These are phyloP conservation scores for Ceriagrion tenellum DNA, from an alignment of 2,888 invertebrate genomes.

Conservation along the genomic window DNA sequence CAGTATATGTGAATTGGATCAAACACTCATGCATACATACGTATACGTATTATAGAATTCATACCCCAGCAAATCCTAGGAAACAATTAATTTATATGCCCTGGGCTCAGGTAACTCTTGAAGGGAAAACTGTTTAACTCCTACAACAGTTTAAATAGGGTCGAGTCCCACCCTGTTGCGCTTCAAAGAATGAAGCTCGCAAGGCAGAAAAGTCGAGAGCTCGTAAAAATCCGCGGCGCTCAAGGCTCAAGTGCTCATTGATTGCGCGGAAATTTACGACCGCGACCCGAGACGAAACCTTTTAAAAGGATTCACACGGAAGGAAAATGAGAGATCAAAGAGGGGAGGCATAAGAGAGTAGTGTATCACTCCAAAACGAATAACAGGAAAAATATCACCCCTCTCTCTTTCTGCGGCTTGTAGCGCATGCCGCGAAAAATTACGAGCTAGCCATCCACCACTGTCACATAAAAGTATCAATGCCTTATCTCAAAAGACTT, in stretches of 20 bases:
- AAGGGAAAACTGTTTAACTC: not conserved
- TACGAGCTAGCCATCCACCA: no score
- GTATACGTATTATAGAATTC: no score
- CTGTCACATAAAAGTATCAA: no score
- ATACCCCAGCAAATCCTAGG: no score
- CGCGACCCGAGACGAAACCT: not conserved
- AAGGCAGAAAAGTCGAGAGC: not conserved
- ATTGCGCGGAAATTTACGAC: constrained; percentile 2
- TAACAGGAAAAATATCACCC: not conserved
- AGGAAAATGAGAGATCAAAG: not conserved
- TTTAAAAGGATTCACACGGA: not conserved
- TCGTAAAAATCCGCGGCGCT: not conserved
- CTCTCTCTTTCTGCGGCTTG: no score
- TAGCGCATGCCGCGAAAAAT: no score
- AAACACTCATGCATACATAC: no score
- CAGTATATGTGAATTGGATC: no score
- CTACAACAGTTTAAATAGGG: not conserved
- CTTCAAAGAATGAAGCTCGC: not conserved
- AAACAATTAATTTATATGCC: no score
- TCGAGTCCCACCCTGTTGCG: not conserved
- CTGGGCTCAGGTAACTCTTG: not conserved
- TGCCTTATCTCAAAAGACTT: no score
- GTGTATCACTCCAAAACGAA: not conserved
- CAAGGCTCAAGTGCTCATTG: not conserved
- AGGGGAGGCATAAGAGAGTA: not conserved